These are phyloP conservation scores for Trematomus loennbergii DNA, from an alignment of 2,113 vertebrate species.

Conservation along the genomic window DNA sequence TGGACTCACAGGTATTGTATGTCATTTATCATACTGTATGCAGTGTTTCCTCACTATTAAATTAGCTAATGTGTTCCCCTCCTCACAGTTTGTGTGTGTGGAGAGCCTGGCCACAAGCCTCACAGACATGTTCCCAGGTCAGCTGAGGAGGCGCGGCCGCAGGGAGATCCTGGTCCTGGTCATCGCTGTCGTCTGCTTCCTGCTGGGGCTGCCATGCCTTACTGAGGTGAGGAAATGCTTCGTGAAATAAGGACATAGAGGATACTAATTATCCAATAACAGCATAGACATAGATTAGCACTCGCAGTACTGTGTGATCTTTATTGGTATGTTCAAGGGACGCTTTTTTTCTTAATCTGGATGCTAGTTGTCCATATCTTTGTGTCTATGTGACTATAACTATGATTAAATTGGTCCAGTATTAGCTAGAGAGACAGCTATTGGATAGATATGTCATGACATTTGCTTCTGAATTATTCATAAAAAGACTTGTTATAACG, in stretches of 20 bases:
- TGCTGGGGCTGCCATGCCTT: slow-evolving; percentile 89
- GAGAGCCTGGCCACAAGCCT: slow-evolving; percentile 93
- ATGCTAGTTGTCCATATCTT: too few relatives aligned
- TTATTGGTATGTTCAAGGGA: not conserved
- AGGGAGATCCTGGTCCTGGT: slow-evolving; percentile 89
- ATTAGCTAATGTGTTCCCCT: not conserved
- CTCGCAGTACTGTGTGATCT: not conserved
- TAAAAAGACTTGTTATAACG: not conserved
- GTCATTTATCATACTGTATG: too few relatives aligned
- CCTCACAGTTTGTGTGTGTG: slow-evolving; percentile 90
- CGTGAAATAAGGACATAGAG: not conserved
- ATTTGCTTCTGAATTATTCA: not conserved
- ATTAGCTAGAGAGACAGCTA: too few relatives aligned
- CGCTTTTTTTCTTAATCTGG: too few relatives aligned
- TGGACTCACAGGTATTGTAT: slow-evolving; percentile 90
- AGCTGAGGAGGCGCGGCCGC: slow-evolving; percentile 83
- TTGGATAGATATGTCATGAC: too few relatives aligned
- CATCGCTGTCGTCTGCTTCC: slow-evolving; percentile 85
- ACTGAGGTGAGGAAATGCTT: slow-evolving; percentile 83
- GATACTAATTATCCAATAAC: not conserved
- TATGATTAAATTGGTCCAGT: too few relatives aligned
- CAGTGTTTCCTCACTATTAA: not conserved
- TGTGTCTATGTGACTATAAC: too few relatives aligned
- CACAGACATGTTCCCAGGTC: slow-evolving; percentile 89
- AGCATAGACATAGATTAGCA: not conserved